phyloP scores from a whole-genome alignment of 2,888 invertebrate genomes.

The Embidobia sp. region DNA sequence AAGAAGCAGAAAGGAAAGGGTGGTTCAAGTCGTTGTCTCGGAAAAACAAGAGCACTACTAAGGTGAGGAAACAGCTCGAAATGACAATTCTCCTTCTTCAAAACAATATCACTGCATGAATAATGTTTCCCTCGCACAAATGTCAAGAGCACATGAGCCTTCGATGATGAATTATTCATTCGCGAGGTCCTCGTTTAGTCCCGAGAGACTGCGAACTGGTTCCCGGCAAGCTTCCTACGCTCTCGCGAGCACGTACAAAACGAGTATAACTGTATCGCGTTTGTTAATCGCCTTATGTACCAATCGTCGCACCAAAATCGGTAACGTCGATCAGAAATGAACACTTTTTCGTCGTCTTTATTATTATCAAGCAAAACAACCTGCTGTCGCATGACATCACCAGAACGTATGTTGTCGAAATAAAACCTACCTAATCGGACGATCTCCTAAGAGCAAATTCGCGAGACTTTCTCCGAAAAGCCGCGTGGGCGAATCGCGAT shows the following conservation, averaged over 20 bases:
- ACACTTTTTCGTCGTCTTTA: conserved; percentile 8
- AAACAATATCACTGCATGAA: conserved; percentile 41
- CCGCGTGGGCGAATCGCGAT: conserved; percentile 67
- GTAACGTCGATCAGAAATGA: conserved; percentile 33
- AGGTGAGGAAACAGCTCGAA: conserved; percentile 78
- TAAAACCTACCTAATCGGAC: conserved; percentile 42
- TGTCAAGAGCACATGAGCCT: conserved; percentile 60
- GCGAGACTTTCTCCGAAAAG: conserved; percentile 66
- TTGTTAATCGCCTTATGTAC: conserved; percentile 59
- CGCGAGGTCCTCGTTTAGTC: conserved; percentile 47
- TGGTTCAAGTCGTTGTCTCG: conserved; percentile 92
- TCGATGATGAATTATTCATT: conserved; percentile 62
- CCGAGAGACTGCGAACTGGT: conserved; percentile 56
- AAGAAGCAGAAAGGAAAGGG: conserved; percentile 83
- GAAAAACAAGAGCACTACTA: conserved; percentile 84
- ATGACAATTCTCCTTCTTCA: conserved; percentile 6
- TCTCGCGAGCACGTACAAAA: conserved; percentile 25
- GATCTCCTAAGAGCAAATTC: conserved; percentile 28
- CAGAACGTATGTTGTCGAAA: conserved; percentile 12
- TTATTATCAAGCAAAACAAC: conserved; percentile 40
- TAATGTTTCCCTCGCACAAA: conserved; percentile 45
- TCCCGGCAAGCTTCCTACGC: conserved; percentile 57
- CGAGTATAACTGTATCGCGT: conserved; percentile 59
- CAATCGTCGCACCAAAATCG: conserved; percentile 59
- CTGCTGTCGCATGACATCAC: conserved; percentile 56